Evolutionary conservation across 2,113 vertebrate species (phyloP), one percentile per base, ranked within the genome.

Genomic region (Calyptommatus sinebrachiatus): DNA sequence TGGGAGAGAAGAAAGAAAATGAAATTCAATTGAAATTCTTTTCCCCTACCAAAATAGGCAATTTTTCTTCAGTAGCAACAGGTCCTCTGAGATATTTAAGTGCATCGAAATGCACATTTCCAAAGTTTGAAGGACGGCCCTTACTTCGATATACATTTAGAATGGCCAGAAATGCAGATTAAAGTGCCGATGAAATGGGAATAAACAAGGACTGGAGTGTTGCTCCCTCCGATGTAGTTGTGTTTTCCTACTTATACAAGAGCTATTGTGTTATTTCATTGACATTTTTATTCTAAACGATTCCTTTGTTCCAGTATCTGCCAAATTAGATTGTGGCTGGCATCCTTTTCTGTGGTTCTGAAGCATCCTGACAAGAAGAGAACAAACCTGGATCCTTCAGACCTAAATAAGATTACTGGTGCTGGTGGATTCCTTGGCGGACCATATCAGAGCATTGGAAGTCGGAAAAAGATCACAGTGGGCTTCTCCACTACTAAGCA

Each of bases 401-500:
- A 24, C 45, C 8, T 29, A 31, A 72, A 50, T 65, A 24, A 4
- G n/a, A 73, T 21, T 61, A 10, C 3, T 12, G 61, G 28, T 22
- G 14, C 24, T 35, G 31, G 22, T 31, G 24, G 24, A 28, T 28
- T 73, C 14, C 16, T 4, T 2, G 8, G 63, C 29, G 18, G 82
- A 46, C 18, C 4, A 8, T 61, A 48, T 46, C 65, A 73, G 31
- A 31, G 50, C 76, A 45, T 21, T 20, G 16, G 20, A 45, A 48
- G 29, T 48, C 21, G 53, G 60, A 53, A n/a, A 29, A 73, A 70
- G 48, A 61, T 35, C 77, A 84, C 86, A 90, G 88, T 83, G 83
- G 89, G 72, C 85, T 87, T 62, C 79, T 88, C 45, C 78, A n/a
- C n/a, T n/a, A n/a, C n/a, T n/a, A n/a, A n/a, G n/a, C n/a, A n/a